phyloP scores from a whole-genome alignment of 2,113 vertebrate species.

The Nerophis ophidion region DNA sequence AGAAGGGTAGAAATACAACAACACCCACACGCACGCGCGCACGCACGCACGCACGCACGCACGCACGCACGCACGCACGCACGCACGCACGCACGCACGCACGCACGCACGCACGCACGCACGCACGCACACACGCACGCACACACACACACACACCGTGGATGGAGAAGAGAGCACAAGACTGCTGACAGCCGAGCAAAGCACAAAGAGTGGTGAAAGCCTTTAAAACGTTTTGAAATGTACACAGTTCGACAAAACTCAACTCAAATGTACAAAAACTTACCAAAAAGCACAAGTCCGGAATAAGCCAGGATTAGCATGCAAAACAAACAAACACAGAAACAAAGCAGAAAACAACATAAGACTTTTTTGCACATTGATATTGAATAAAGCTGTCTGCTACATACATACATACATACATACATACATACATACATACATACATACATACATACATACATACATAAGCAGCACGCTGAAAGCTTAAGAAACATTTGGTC shows the following conservation, averaged over 20 bases:
- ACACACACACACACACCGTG: background rate
- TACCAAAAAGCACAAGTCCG: conserved; percentile 99
- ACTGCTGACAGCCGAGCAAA: conserved; percentile 41
- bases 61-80: no score
- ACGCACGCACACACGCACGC: conserved; percentile 19
- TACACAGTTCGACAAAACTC: conserved; percentile 43
- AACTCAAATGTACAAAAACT: conserved; percentile 77
- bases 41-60: no score
- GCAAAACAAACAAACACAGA: conserved; percentile 85
- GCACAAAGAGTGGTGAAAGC: conserved; percentile 29
- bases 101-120: no score
- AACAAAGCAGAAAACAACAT: conserved; percentile 67
- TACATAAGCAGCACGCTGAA: conserved; percentile 12
- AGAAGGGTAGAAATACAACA: no score
- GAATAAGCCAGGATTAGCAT: conserved; percentile 99
- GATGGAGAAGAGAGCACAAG: conserved; percentile 15
- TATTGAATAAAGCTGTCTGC: conserved; percentile 61
- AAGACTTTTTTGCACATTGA: conserved; percentile 60
- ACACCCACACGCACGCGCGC: no score
- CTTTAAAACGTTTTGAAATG: conserved; percentile 33
- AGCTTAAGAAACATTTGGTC: conserved; percentile 41
- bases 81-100: no score
- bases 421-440: background rate
- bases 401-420: conserved; percentile 1
- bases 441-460: conserved; percentile 2